phyloP scores from a whole-genome alignment of 2,113 vertebrate genomes.

The Tauraco erythrolophus region DNA sequence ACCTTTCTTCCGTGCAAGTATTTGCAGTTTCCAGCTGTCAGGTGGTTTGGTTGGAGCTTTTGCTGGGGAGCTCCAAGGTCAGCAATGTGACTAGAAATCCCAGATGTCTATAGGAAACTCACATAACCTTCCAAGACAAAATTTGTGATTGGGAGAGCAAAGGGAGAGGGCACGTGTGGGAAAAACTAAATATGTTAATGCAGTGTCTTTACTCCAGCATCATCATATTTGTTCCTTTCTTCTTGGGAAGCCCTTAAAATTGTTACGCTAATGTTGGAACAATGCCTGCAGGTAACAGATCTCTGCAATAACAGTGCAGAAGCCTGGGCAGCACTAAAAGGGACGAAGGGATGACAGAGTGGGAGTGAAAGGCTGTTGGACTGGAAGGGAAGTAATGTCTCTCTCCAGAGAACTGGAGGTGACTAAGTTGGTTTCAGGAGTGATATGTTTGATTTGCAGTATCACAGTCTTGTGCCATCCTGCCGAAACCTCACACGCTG shows the following conservation, averaged over 20 bases:
- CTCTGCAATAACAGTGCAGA: not conserved
- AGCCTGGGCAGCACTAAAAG: not conserved
- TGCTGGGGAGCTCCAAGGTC: not conserved
- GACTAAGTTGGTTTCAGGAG: not conserved
- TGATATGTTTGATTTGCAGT: accelerated
- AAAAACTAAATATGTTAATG: not conserved
- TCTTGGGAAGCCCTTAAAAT: not conserved
- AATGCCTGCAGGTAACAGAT: not conserved
- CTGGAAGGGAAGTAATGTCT: not conserved
- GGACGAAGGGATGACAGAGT: not conserved
- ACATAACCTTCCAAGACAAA: accelerated
- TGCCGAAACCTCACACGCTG: not conserved
- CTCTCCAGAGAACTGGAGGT: not conserved
- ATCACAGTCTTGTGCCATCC: not conserved
- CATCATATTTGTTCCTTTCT: not conserved
- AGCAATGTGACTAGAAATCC: not conserved
- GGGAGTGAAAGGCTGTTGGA: not conserved
- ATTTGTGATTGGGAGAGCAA: not conserved
- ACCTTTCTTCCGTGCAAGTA: not conserved
- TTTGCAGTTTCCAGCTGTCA: not conserved
- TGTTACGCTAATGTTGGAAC: not conserved
- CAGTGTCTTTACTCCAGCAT: not conserved
- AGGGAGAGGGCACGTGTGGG: accelerated
- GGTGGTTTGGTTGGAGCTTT: not conserved
- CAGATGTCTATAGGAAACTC: accelerated